Evolutionary conservation across 2,113 vertebrate genomes (phyloP).

Genomic region (Columba janthina): DNA sequence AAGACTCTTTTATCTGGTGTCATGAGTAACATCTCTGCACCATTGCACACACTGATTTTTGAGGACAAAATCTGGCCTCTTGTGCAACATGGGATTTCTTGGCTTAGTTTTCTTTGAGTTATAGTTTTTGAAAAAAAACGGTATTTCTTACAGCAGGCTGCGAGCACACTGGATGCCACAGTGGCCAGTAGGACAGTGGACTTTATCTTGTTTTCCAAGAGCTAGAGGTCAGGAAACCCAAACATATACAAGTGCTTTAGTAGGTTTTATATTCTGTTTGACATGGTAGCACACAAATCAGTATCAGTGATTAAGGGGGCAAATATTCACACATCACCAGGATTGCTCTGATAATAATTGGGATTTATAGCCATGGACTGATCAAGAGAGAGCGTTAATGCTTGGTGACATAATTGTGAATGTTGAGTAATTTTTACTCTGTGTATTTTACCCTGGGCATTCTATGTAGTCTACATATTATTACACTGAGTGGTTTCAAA

Average conservation of each 20-base stretch:
- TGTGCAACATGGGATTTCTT: neutral
- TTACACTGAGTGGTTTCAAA: neutral
- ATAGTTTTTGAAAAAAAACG: neutral
- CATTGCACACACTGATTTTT: neutral
- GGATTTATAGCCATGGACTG: neutral
- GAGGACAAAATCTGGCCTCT: neutral
- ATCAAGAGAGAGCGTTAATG: neutral
- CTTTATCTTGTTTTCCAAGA: neutral
- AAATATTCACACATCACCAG: neutral
- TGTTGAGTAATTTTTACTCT: neutral
- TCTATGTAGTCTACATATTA: neutral
- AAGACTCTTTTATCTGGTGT: neutral
- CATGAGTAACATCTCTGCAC: neutral
- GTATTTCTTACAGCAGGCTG: neutral
- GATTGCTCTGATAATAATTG: neutral
- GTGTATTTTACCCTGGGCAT: neutral
- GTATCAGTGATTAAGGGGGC: neutral
- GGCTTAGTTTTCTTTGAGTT: neutral
- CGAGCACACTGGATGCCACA: neutral
- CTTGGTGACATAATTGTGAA: neutral
- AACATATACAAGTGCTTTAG: neutral
- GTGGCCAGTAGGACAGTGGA: neutral
- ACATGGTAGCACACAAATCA: neutral
- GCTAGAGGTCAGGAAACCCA: neutral
- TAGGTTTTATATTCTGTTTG: neutral